Percentiles rank a stretch among this genome's conserved stretches.
phyloP scores from a whole-genome alignment of 1,140 invertebrate genomes.

The Gerris buenoi region DNA sequence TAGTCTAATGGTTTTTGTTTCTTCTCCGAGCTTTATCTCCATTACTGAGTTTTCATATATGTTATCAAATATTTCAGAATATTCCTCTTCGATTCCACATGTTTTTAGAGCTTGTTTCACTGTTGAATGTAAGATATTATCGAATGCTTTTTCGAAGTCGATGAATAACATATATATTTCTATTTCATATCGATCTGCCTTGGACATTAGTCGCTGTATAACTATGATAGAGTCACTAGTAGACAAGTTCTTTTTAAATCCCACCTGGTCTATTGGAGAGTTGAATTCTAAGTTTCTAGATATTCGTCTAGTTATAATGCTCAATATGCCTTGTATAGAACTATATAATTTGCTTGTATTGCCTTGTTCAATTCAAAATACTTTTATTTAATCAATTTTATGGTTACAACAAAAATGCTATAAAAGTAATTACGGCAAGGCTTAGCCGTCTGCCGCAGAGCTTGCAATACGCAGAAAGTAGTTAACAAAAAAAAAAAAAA shows the following conservation, averaged over 20 bases:
- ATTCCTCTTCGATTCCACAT: not conserved
- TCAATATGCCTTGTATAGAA: constrained; percentile 17
- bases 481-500: too few relatives aligned
- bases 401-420: too few relatives aligned
- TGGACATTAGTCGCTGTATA: not conserved
- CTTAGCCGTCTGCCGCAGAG: too few relatives aligned
- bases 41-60: not conserved
- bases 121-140: not conserved
- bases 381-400: too few relatives aligned
- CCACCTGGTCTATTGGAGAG: constrained; percentile 4
- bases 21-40: not conserved
- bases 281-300: not conserved
- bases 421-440: too few relatives aligned
- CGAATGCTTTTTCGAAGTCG: constrained; percentile 1
- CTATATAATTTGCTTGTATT: too few relatives aligned
- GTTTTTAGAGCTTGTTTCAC: not conserved
- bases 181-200: not conserved
- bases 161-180: not conserved
- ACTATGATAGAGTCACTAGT: not conserved
- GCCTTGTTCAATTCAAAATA: too few relatives aligned
- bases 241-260: constrained; percentile 9
- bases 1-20: not conserved
- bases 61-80: not conserved
- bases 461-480: too few relatives aligned
- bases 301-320: constrained; percentile 8